Evolutionary conservation across 2,113 vertebrate species (phyloP).

Genomic region (Rhagologus leucostigma): DNA sequence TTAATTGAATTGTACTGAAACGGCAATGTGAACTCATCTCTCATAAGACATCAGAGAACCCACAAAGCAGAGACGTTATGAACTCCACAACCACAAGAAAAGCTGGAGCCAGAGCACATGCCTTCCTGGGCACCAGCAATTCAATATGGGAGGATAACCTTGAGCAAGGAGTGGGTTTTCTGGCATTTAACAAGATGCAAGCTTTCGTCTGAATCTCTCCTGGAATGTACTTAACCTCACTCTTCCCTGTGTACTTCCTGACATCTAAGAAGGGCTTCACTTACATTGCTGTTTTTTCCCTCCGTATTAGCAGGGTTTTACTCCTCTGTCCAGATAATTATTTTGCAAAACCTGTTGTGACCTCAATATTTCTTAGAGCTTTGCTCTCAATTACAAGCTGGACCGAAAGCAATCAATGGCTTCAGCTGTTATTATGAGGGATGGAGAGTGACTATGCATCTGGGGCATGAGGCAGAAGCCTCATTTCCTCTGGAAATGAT

Average conservation of each 20-base stretch:
- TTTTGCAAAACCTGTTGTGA: conserved; percentile 22
- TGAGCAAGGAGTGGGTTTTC: conserved; percentile 51
- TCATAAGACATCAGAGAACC: conserved; percentile 62
- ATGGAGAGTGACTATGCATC: neutral
- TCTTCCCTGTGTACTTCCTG: conserved; percentile 6
- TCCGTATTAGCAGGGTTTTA: neutral
- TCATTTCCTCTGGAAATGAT: conserved; percentile 29
- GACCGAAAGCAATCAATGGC: neutral
- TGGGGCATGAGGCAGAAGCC: neutral
- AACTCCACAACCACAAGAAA: conserved; percentile 65
- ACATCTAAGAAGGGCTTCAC: neutral
- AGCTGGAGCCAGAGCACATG: conserved; percentile 46
- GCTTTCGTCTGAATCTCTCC: conserved; percentile 5
- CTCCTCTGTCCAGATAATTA: neutral
- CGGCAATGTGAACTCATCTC: conserved; percentile 57
- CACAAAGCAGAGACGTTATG: conserved; percentile 57
- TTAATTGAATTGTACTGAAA: conserved; percentile 64
- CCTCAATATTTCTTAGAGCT: conserved; percentile 28
- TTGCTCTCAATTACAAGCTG: conserved; percentile 37
- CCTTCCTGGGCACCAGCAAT: conserved; percentile 42
- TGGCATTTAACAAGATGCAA: conserved; percentile 1
- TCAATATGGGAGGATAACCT: conserved; percentile 43
- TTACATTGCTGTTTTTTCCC: neutral
- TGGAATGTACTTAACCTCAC: conserved; percentile 21
- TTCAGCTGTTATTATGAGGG: conserved; percentile 4